Percentiles rank a stretch among this genome's conserved stretches.
Evolutionary conservation across 2,888 invertebrate genomes (phyloP).

Genomic region (Perizoma flavofasciatum): DNA sequence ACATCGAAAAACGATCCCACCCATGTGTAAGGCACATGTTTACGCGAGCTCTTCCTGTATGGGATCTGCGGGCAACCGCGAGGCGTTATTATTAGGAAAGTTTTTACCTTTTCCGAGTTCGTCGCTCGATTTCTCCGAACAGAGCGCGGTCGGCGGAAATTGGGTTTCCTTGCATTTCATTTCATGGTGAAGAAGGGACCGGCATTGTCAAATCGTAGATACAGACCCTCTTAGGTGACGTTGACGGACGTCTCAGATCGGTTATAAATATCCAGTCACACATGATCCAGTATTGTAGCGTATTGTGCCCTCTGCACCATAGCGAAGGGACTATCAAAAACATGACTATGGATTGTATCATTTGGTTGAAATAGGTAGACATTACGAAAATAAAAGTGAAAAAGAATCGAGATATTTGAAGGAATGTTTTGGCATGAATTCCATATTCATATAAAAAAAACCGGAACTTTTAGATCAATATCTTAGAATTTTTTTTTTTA

Average conservation of each 20-base stretch:
- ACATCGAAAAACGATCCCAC: constrained; percentile 50
- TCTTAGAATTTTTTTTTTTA: too few relatives aligned
- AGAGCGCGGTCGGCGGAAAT: constrained; percentile 59
- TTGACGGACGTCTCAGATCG: constrained; percentile 42
- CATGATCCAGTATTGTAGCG: constrained; percentile 13
- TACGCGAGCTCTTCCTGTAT: constrained; percentile 43
- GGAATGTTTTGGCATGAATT: too few relatives aligned
- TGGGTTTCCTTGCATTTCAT: constrained; percentile 65
- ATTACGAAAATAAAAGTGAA: too few relatives aligned
- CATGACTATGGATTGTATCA: too few relatives aligned
- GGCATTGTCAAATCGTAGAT: constrained; percentile 48
- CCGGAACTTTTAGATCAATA: too few relatives aligned
- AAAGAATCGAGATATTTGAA: background rate
- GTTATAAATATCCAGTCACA: constrained; percentile 41
- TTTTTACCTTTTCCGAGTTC: constrained; percentile 52
- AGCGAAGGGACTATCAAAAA: background rate
- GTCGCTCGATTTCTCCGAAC: constrained; percentile 46
- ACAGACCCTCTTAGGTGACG: constrained; percentile 37
- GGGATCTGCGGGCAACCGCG: constrained; percentile 37
- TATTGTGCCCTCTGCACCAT: constrained; percentile 18
- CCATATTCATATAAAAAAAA: too few relatives aligned
- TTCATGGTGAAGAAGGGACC: constrained; percentile 46
- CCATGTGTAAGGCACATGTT: constrained; percentile 57
- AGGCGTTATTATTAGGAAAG: constrained; percentile 56
- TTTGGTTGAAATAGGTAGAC: background rate